Base-by-base conservation (phyloP, 2,888 invertebrate genomes). In the Cephus runcator region DNA sequence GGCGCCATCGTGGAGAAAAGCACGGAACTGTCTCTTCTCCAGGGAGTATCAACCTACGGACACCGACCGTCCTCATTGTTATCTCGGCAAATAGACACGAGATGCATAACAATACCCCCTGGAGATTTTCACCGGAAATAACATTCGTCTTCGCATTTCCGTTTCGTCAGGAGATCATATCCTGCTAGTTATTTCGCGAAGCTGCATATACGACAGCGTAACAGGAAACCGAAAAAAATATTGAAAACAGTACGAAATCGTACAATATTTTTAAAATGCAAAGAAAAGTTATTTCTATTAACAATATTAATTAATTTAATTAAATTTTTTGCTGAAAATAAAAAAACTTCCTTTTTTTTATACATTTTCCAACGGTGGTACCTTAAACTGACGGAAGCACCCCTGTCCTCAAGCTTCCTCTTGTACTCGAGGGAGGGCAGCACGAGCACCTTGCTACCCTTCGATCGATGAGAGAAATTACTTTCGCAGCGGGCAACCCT, bases 391-490 rank as follows among this genome's bases (percentile, higher is more conserved):
- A 23, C 56, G 9, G 56, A 83, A 85, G 83, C 80, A 79, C 79
- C 82, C 76, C 77, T 82, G 75, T 79, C 69, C 30, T 34, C 12
- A 74, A 78, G 40, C 82, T 81, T 87, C 75, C 84, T 56, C 77
- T 73, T 69, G 69, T 68, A 69, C n/a, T 56, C 83, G 79, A 80
- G 78, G 84, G 88, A 88, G 86, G 88, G 83, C 88, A 86, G 83
- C 87, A 88, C 81, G 34, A 68, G 76, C 34, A 34, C 31, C 73
- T 75, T 68, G 69, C 68, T 69, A 76, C 69, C 15, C 33, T 75
- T 31, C 84, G 82, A 86, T 86, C 86, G 86, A 86, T 86, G 69
- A 76, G 31, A n/a, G 69, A 81, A 83, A 86, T 86, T 86, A 82
- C 78, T 77, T 81, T 82, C 79, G 56, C 56, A 80, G 76, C 81